Evolutionary conservation across 2,113 vertebrate species (phyloP), one percentile per base, ranked within the genome.

Genomic region (Megaceryle maxima): DNA sequence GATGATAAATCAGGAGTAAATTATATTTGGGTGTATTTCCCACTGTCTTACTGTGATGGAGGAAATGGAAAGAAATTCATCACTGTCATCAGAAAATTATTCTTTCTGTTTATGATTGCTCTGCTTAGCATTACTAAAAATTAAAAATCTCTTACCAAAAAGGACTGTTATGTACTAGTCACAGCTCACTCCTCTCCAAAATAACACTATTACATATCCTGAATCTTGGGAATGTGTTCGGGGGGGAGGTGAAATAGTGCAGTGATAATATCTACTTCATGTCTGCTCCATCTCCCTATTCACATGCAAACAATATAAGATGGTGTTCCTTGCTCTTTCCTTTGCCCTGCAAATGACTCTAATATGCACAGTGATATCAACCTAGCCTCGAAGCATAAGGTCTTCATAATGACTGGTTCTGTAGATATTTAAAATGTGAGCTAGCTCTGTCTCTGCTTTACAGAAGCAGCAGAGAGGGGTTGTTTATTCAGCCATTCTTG

Each of bases 1-100:
- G 80, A 66, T 80, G 82, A 93, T 74, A 81, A 81, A 92, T 94
- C 39, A 82, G 53, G 81, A 91, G 73, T 46, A 92, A 90, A 81
- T 84, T 26, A 5, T 87, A 83, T 93, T 87, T 78, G 77, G 77
- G 35, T 89, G 17, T 72, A 56, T 91, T 91, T 95, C 66, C 72
- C n/a, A 59, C 70, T 94, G 94, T 73, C 67, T 83, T 90, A 63
- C 46, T 82, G 46, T 33, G 39, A 56, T 60, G 68, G 66, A 82
- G 73, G 93, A 95, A 96, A 92, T 62, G 9, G 51, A 39, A 76
- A 60, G 83, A 64, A 89, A 94, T 81, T 75, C 24, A 64, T 88
- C 0, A 22, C 87, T 94, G 87, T 75, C 91, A 87, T 87, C 69
- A 82, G 66, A 56, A 92, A 94, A 43, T 31, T 16, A 59, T 73